phyloP scores from a whole-genome alignment of 1,140 invertebrate genomes.

The Heliconius hermathena region DNA sequence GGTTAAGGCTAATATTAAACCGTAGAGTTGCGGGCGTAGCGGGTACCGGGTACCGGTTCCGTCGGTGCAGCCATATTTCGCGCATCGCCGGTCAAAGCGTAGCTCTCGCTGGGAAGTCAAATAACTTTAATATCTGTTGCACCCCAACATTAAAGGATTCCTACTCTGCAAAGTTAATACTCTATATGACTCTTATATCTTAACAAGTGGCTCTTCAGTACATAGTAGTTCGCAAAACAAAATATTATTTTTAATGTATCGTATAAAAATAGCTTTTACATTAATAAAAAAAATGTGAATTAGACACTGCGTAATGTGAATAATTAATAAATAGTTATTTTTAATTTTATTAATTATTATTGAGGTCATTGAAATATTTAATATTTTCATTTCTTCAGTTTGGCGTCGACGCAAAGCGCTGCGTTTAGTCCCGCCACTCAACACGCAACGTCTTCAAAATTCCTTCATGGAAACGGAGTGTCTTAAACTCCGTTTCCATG shows the following conservation, averaged over 20 bases:
- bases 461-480: too few relatives aligned
- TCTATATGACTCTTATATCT: conserved; percentile 21
- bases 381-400: too few relatives aligned
- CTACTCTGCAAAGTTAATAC: conserved; percentile 26
- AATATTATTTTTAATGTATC: background rate
- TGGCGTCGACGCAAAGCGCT: too few relatives aligned
- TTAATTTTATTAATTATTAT: too few relatives aligned
- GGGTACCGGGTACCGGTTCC: conserved; percentile 46
- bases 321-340: too few relatives aligned
- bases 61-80: conserved; percentile 61
- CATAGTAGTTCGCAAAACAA: background rate
- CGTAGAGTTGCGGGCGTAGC: conserved; percentile 32
- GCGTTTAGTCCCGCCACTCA: too few relatives aligned
- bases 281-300: background rate
- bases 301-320: background rate
- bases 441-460: too few relatives aligned
- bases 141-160: conserved; percentile 35
- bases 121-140: conserved; percentile 55
- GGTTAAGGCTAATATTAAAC: conserved; percentile 45
- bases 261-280: background rate
- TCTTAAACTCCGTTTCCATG: too few relatives aligned
- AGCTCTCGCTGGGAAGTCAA: conserved; percentile 37
- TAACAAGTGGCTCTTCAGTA: conserved; percentile 22
- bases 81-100: conserved; percentile 56
- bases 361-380: too few relatives aligned